Evolutionary conservation across 2,888 invertebrate species (phyloP).

Genomic region (Idaea straminata): DNA sequence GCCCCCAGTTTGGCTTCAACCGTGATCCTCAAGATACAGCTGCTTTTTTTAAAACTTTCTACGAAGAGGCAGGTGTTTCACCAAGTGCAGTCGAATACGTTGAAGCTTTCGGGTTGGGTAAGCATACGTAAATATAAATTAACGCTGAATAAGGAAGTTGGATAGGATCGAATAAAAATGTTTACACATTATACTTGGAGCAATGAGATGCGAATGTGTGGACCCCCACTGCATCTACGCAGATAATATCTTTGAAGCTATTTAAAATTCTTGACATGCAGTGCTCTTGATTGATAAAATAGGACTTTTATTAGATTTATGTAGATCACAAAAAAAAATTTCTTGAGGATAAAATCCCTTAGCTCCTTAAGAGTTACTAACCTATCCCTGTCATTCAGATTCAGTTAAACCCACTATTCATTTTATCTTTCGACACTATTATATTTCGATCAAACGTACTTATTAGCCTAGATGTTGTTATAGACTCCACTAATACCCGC

Average conservation of each 20-base stretch:
- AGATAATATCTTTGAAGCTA: conserved; percentile 4
- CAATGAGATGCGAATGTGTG: conserved; percentile 12
- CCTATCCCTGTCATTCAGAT: not conserved
- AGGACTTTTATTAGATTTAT: not conserved
- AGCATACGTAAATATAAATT: not conserved
- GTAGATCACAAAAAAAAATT: not conserved
- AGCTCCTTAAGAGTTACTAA: not conserved
- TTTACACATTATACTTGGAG: conserved; percentile 28
- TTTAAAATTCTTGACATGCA: not conserved
- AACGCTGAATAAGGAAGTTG: conserved; percentile 11
- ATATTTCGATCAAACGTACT: not conserved
- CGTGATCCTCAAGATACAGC: conserved; percentile 31
- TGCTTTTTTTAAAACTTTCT: conserved; percentile 52
- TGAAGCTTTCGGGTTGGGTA: conserved; percentile 85
- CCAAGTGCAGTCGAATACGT: conserved; percentile 81
- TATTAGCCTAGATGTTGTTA: not conserved
- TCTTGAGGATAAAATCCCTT: not conserved
- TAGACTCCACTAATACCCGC: not conserved
- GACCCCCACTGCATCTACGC: conserved; percentile 10
- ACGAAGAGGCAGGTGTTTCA: conserved; percentile 78
- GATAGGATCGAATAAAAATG: conserved; percentile 26
- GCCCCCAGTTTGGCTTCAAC: conserved; percentile 35
- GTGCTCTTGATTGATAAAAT: not conserved
- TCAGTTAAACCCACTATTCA: not conserved
- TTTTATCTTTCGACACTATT: not conserved